Conservation (phyloP, 2,888 invertebrate species). For the Polylopha cassiicola region DNA sequence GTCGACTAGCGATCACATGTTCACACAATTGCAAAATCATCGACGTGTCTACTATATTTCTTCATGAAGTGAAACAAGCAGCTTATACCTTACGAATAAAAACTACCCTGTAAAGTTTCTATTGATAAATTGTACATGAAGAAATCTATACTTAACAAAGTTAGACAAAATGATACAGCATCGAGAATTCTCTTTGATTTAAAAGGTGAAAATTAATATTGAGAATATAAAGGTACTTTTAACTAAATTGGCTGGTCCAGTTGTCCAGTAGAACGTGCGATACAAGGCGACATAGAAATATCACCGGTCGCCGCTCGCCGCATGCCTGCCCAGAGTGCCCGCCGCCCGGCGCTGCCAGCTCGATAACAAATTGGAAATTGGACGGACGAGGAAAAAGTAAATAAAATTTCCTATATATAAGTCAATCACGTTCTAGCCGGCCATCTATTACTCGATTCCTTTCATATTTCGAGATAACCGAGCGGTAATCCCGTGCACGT, state of each 20-base stretch:
- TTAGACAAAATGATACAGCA: too few species aligned
- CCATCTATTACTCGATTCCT: conserved; percentile 19
- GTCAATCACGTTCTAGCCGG: conserved; percentile 42
- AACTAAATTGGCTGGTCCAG: conserved; percentile 28
- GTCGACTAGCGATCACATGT: too few species aligned
- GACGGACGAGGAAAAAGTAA: conserved; percentile 45
- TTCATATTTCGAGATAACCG: conserved; percentile 9
- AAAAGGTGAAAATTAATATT: too few species aligned
- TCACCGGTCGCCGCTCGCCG: conserved; percentile 30
- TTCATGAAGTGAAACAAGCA: too few species aligned
- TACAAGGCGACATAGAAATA: conserved; percentile 53
- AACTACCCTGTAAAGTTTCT: too few species aligned
- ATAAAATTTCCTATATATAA: conserved; percentile 43
- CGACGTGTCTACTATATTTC: too few species aligned
- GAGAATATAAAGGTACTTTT: conserved; percentile 14
- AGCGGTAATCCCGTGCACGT: neutral
- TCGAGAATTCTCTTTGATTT: too few species aligned
- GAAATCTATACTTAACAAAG: too few species aligned
- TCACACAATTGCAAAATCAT: too few species aligned
- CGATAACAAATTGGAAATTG: conserved; percentile 49
- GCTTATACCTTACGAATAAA: too few species aligned
- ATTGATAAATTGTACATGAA: too few species aligned
- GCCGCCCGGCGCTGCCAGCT: conserved; percentile 14
- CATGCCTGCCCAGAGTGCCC: conserved; percentile 7
- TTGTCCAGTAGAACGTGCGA: conserved; percentile 31